Evolutionary conservation across 2,797 vertebrate genomes (phyloP), one percentile per base, ranked within the genome.

Genomic region (Characodon lateralis): DNA sequence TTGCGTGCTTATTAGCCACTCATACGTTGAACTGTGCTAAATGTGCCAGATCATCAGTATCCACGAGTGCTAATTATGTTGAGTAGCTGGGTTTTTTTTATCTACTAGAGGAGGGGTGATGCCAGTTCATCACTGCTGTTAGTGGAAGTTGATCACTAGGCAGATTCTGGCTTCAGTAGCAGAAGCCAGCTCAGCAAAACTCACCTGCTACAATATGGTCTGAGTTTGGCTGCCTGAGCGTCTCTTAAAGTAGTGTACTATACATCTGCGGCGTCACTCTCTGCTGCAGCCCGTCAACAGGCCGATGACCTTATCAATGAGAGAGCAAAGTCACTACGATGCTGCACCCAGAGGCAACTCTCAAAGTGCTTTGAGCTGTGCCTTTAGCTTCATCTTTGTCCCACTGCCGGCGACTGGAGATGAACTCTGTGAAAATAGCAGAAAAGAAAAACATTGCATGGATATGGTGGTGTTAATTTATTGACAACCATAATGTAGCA

Each of bases 131-230:
- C 81, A 83, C 82, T 88, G 82, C 91, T 92, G 86, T 69, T 87
- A 86, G 85, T 89, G 86, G 90, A 92, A 94, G 93, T 91, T 94
- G 92, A 94, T 95, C 93, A 94, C 93, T 91, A 92, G 93, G 93
- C 93, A 95, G 93, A 95, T 93, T 95, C 88, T 89, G 82, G 89
- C 77, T 91, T 88, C 92, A 92, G 92, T 53, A 56, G 89, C 86
- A 93, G 89, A 79, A 92, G 90, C 92, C 89, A 94, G 92, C 92
- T 94, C 94, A 95, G 93, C 95, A 94, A 87, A 93, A 89, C 85
- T 87, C 88, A 87, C 85, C 88, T 85, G 84, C 91, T 93, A 92
- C 92, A 94, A 90, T 91, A 85, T 85, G 88, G 84, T 83, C 80
- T 79, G 78, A 87, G 84, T 87, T 87, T 86, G 87, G 84, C 91